Evolutionary conservation across 1,140 invertebrate species (phyloP).

Genomic region (Diplogasteroides magnus): DNA sequence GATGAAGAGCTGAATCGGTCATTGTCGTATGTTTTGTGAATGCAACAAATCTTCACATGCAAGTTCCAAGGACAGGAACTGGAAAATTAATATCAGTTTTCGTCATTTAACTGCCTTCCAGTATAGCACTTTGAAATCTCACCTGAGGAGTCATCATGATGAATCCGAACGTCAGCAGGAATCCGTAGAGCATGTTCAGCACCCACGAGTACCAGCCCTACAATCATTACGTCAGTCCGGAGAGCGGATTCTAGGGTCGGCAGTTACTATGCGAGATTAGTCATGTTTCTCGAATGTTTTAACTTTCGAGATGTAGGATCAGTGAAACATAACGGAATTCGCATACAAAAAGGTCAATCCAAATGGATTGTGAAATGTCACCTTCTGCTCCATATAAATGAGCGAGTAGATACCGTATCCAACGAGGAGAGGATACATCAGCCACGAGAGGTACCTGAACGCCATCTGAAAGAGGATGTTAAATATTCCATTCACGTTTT

Average conservation of each 20-base stretch:
- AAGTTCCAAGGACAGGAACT: no score
- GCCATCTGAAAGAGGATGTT: constrained; percentile 72
- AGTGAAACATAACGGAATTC: no score
- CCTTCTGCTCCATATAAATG: constrained; percentile 82
- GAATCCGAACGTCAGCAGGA: constrained; percentile 95
- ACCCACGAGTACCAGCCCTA: constrained; percentile 91
- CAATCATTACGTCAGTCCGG: constrained; percentile 10
- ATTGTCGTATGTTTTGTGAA: neutral
- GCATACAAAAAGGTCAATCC: no score
- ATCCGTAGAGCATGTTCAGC: constrained; percentile 91
- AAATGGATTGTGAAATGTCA: neutral
- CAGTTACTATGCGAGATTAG: no score
- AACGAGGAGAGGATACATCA: constrained; percentile 81
- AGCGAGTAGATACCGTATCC: constrained; percentile 91
- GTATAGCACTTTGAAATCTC: constrained; percentile 85
- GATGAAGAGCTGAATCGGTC: constrained; percentile 70
- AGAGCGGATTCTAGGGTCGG: neutral
- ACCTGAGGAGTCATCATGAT: constrained; percentile 97
- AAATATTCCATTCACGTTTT: no score
- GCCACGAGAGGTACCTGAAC: constrained; percentile 90
- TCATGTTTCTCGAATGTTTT: no score
- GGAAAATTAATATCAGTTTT: no score
- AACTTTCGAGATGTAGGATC: neutral
- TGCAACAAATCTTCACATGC: neutral
- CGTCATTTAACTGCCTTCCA: no score